Conservation (phyloP, 2,888 invertebrate species). For the Limnephilus auricula region DNA sequence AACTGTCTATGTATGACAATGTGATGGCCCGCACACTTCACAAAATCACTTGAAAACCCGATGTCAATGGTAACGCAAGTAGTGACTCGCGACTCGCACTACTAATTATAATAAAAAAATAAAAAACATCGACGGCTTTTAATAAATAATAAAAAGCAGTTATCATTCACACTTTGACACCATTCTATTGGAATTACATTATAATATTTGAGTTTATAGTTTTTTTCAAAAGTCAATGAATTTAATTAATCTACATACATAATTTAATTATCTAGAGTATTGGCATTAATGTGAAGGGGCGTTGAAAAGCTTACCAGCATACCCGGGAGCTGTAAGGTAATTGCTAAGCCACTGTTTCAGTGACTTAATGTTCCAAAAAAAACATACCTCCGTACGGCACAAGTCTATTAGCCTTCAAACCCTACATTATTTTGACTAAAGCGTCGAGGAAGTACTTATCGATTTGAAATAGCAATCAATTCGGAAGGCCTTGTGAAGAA, state of each 20-base stretch:
- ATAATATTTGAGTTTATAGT: too few species aligned
- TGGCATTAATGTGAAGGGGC: background rate
- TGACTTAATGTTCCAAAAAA: background rate
- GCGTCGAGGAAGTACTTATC: conserved; percentile 13
- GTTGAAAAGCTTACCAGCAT: background rate
- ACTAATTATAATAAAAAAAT: too few species aligned
- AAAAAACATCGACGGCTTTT: too few species aligned
- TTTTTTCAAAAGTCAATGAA: too few species aligned
- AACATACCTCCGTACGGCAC: background rate
- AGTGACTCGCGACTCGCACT: too few species aligned
- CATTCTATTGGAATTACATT: background rate
- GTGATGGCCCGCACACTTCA: too few species aligned
- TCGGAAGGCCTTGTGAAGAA: conserved; percentile 16
- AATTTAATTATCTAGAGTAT: background rate
- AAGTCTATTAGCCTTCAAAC: conserved; percentile 4
- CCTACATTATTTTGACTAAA: background rate
- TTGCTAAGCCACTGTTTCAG: background rate
- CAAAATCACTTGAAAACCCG: too few species aligned
- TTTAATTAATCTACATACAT: background rate
- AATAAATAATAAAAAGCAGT: background rate
- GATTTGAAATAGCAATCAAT: conserved; percentile 15
- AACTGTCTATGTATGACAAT: too few species aligned
- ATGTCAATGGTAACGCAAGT: too few species aligned
- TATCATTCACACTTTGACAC: background rate
- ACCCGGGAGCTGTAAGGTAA: background rate